Percentiles rank a stretch among this genome's conserved stretches.
phyloP scores from a whole-genome alignment of 2,113 vertebrate genomes.

The Rhineura floridana region DNA sequence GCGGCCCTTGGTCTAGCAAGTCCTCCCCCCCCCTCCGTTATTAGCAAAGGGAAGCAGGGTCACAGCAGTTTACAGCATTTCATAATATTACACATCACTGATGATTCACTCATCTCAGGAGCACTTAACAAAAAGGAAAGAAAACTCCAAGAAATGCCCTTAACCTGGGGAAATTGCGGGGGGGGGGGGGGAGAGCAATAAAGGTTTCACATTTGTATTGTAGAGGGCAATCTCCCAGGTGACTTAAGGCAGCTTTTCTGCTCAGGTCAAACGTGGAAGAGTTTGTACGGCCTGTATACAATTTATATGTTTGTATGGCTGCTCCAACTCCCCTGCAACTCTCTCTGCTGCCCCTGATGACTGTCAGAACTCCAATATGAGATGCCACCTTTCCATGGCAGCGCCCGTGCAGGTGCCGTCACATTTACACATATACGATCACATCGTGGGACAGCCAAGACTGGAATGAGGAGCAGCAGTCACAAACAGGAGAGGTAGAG shows the following conservation, averaged over 20 bases:
- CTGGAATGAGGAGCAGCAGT: neutral
- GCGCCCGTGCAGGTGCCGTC: neutral
- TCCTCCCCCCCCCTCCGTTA: too few relatives aligned
- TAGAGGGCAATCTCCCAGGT: neutral
- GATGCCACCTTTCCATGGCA: neutral
- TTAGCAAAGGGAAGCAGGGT: neutral
- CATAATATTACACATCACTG: neutral
- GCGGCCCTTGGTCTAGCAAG: too few relatives aligned
- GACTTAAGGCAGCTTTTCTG: neutral
- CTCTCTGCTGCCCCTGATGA: neutral
- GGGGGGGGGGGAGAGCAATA: neutral
- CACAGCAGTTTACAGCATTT: conserved; percentile 4
- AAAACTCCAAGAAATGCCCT: neutral
- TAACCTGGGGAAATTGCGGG: neutral
- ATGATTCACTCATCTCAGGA: neutral
- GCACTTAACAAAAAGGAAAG: neutral
- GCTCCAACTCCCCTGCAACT: neutral
- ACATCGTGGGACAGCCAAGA: neutral
- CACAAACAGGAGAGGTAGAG: neutral
- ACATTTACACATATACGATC: neutral
- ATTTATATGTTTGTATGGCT: too few relatives aligned
- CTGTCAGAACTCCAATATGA: neutral
- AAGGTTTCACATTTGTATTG: neutral
- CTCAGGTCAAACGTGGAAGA: neutral
- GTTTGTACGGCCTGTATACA: too few relatives aligned